Percentiles rank a stretch among this genome's conserved stretches.
Evolutionary conservation across 2,797 vertebrate genomes (phyloP).

Genomic region (Notoglanidium macrostoma): DNA sequence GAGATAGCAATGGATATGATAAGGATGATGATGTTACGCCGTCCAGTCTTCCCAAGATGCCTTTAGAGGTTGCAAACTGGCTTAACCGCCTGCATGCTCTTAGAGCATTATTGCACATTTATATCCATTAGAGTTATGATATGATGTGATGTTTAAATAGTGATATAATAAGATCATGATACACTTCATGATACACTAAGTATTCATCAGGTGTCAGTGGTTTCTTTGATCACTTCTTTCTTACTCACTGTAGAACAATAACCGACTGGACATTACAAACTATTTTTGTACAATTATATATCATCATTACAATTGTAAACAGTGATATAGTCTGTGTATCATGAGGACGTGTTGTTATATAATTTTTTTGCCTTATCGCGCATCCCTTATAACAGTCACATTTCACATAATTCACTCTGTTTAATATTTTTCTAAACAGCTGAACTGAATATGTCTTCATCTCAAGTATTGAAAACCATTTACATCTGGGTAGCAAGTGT

Average conservation of each 20-base stretch:
- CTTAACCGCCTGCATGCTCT: background rate
- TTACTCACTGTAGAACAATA: background rate
- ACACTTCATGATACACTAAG: background rate
- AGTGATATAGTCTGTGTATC: background rate
- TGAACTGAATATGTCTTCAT: background rate
- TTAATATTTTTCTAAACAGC: background rate
- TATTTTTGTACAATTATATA: background rate
- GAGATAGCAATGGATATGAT: conserved; percentile 17
- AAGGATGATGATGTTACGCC: conserved; percentile 19
- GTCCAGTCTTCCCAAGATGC: conserved; percentile 1
- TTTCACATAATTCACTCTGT: background rate
- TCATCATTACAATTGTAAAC: background rate
- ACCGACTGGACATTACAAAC: background rate
- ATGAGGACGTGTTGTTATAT: background rate
- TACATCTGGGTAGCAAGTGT: background rate
- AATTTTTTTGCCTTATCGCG: background rate
- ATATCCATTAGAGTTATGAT: conserved; percentile 4
- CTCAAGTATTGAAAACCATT: background rate
- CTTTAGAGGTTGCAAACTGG: background rate
- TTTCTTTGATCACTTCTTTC: too few species aligned
- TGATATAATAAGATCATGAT: conserved; percentile 14
- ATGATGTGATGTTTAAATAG: background rate
- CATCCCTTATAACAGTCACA: background rate
- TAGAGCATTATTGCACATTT: background rate
- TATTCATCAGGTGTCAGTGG: background rate